phyloP scores from a whole-genome alignment of 92 coral and sea anemone species.

The Phymanthus crucifer region DNA sequence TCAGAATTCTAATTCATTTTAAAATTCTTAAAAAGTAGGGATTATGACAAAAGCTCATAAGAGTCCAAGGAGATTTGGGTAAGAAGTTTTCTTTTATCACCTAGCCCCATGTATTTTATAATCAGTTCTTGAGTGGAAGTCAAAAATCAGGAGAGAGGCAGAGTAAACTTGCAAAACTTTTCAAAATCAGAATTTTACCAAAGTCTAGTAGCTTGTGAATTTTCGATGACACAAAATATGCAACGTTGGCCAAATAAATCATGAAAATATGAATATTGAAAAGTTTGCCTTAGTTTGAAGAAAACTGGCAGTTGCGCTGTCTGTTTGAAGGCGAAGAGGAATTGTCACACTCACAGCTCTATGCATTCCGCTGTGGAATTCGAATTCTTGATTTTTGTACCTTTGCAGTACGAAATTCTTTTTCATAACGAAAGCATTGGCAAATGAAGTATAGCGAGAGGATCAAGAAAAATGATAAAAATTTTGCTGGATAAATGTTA shows the following conservation, averaged over 20 bases:
- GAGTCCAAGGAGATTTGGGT: too few relatives aligned
- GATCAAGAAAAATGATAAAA: not conserved
- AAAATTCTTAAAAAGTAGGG: too few relatives aligned
- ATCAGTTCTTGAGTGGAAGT: not conserved
- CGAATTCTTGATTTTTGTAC: not conserved
- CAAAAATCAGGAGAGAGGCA: not conserved
- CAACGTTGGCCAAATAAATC: not conserved
- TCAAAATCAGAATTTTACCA: constrained; percentile 17
- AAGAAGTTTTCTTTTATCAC: too few relatives aligned
- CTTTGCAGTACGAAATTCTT: not conserved
- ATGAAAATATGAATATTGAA: constrained; percentile 1
- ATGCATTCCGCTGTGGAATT: not conserved
- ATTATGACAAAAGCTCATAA: too few relatives aligned
- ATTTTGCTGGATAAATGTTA: not conserved
- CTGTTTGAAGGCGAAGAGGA: constrained; percentile 69
- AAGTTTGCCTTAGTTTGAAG: constrained; percentile 18
- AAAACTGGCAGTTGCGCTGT: constrained; percentile 28
- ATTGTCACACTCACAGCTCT: constrained; percentile 72
- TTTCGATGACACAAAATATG: not conserved
- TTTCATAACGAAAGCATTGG: not conserved
- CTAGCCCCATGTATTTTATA: not conserved
- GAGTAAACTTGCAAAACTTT: constrained; percentile 25
- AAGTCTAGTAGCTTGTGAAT: not conserved
- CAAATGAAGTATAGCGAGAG: not conserved
- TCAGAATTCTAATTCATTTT: too few relatives aligned